Base-by-base conservation (phyloP, 2,113 vertebrate species). In the Siniperca knerii region DNA sequence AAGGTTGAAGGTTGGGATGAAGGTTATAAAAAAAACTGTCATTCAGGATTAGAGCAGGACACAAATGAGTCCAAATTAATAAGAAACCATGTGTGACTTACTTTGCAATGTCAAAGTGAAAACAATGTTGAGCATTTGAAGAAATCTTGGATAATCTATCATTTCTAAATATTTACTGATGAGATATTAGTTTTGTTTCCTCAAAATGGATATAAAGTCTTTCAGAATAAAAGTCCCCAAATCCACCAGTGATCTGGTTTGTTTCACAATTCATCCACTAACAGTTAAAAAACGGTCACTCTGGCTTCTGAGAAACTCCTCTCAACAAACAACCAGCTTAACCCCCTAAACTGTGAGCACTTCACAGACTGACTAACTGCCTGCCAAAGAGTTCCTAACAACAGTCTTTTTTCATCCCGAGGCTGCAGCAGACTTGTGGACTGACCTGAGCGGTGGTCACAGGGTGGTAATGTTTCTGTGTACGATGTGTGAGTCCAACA, bases 401-500 rank as follows among this genome's bases (percentile, higher is more conserved):
- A 16, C 60, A 50, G 75, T 4, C 46, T 46, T 54, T 46, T 29
- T 58, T 54, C 72, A 5, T 23, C 46, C 44, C 2, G 1, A 18
- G 23, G 37, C 55, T 48, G 70, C 50, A 48, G 62, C 64, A 70
- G 50, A 81, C 69, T 87, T 9, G 60, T 60, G n/a, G 55, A 68
- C 68, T 4, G 83, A 72, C 69, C 78, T 50, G 50, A 70, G 79
- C 2, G 25, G 2, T 35, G 71, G 33, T 81, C 82, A 68, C 77
- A 29, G 71, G 50, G 74, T 54, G 75, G 76, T 77, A 80, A 78
- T 57, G 77, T 85, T 55, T 80, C 77, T 72, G 18, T 67, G 71
- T 18, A 16, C 58, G 44, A 89, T 8, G 46, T 76, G 65, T 83
- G 73, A 86, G 77, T 85, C 75, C 80, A 58, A 66, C 79, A 65